Conservation (phyloP, 1,140 invertebrate species). For the Drosophila bifasciata region DNA sequence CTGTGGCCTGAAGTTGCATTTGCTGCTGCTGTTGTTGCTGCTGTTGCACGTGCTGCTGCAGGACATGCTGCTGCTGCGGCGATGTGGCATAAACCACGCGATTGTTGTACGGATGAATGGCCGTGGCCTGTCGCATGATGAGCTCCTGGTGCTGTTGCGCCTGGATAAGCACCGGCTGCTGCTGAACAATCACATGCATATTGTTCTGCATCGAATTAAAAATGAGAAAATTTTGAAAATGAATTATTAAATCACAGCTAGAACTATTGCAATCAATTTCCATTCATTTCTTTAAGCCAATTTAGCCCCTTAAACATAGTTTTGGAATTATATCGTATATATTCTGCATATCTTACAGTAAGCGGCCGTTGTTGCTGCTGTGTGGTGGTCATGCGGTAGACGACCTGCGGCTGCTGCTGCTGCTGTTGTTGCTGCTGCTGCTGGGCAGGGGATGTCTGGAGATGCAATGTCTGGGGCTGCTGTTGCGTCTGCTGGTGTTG, state of each 20-base stretch:
- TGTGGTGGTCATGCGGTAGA: constrained; percentile 72
- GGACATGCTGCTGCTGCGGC: constrained; percentile 71
- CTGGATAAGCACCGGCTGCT: constrained; percentile 74
- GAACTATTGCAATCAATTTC: too few species aligned
- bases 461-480: constrained; percentile 73
- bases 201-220: constrained; percentile 63
- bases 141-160: constrained; percentile 74
- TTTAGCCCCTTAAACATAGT: too few species aligned
- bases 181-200: constrained; percentile 78
- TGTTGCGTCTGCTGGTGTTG: constrained; percentile 59
- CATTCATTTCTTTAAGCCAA: neutral
- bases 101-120: constrained; percentile 72
- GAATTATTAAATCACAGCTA: too few species aligned
- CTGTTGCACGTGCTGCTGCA: constrained; percentile 70
- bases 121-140: constrained; percentile 74
- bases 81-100: constrained; percentile 68
- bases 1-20: constrained; percentile 63
- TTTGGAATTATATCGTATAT: too few species aligned
- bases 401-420: constrained; percentile 74
- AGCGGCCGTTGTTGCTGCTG: constrained; percentile 63
- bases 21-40: constrained; percentile 73
- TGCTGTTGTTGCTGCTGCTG: constrained; percentile 63
- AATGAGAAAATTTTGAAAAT: too few species aligned
- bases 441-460: constrained; percentile 64
- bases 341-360: constrained; percentile 56